Percentiles rank a stretch among this genome's conserved stretches.
These are phyloP conservation scores for Trialeurodes vaporariorum DNA, from an alignment of 1,140 invertebrate species.

Conservation along the genomic window DNA sequence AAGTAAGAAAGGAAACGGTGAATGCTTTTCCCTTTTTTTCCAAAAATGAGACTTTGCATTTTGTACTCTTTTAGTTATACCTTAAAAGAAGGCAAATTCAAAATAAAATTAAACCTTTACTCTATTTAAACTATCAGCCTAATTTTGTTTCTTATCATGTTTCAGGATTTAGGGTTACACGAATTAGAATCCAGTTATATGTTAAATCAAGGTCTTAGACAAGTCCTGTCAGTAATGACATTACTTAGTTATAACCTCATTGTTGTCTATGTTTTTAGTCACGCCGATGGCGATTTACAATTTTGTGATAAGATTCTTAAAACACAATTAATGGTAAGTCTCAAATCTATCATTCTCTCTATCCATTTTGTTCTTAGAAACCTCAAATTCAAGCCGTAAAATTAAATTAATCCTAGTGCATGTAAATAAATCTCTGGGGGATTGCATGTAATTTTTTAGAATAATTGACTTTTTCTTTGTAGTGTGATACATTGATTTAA, in stretches of 20 bases:
- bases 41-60: no score
- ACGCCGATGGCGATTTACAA: conserved; percentile 62
- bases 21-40: no score
- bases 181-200: conserved; percentile 60
- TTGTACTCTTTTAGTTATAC: no score
- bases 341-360: not conserved
- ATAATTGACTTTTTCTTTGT: no score
- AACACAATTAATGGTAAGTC: conserved; percentile 49
- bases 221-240: conserved; percentile 73
- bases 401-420: no score
- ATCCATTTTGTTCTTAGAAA: not conserved
- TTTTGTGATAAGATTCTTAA: conserved; percentile 60
- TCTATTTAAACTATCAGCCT: no score
- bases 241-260: conserved; percentile 75
- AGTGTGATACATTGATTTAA: no score
- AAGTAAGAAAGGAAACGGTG: no score
- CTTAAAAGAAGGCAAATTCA: no score
- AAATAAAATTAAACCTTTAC: no score
- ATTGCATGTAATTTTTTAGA: no score
- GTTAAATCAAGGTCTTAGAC: conserved; percentile 56
- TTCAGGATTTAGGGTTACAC: conserved; percentile 54
- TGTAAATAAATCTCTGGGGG: no score
- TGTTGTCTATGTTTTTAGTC: conserved; percentile 67
- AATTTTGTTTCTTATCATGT: conserved; percentile 20
- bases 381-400: not conserved